A percentile compares a stretch with the other conserved stretches of the same genome.
These are phyloP conservation scores for Pachycephala philippinensis DNA, from an alignment of 2,113 vertebrate species.

Conservation along the genomic window DNA sequence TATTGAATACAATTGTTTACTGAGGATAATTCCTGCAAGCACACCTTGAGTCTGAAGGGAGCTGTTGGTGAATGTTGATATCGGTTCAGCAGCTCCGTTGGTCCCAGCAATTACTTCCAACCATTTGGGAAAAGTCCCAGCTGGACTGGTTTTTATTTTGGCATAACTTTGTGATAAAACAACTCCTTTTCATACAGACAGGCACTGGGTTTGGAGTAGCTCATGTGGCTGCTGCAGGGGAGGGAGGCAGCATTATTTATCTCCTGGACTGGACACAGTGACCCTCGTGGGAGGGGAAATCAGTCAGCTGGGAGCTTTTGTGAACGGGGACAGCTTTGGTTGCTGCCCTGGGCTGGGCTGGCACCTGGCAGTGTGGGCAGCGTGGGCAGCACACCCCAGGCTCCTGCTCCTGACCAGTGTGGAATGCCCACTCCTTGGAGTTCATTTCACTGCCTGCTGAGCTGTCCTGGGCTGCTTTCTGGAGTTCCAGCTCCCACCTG, in stretches of 20 bases:
- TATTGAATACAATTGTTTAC: not conserved
- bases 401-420: accelerated
- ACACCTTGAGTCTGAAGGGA: not conserved
- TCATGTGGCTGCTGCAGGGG: not conserved
- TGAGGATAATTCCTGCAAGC: not conserved
- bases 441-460: not conserved
- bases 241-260: accelerated
- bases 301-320: not conserved
- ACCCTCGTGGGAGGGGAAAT: not conserved
- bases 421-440: not conserved
- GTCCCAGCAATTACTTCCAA: not conserved
- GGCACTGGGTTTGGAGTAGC: not conserved
- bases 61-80: not conserved
- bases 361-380: not conserved
- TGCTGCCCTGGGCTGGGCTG: not conserved
- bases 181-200: not conserved
- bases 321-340: not conserved
- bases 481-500: not conserved
- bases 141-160: not conserved
- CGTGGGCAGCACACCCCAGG: not conserved
- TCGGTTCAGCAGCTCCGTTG: not conserved
- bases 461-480: not conserved
- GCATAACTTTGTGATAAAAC: not conserved
- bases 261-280: not conserved
- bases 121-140: not conserved